These are phyloP conservation scores for Silurus aristotelis DNA, from an alignment of 2,797 vertebrate species.

Conservation along the genomic window DNA sequence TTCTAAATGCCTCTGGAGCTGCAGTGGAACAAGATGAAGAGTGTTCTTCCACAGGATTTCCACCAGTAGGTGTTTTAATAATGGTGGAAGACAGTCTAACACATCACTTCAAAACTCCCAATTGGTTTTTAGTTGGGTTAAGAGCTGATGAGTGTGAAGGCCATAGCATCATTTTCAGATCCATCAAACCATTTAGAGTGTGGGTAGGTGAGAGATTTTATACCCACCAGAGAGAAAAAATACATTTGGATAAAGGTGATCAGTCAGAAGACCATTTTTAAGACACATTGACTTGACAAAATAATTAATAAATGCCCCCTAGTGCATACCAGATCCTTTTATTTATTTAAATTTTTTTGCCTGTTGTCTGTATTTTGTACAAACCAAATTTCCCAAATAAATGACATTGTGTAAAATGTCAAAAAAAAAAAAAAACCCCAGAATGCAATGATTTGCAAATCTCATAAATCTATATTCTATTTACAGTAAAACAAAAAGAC, in stretches of 20 bases:
- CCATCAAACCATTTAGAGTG: not conserved
- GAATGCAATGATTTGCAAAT: no score
- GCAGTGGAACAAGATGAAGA: not conserved
- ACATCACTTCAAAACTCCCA: not conserved
- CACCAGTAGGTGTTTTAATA: constrained; percentile 3
- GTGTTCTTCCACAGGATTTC: not conserved
- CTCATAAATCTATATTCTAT: no score
- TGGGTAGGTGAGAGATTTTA: not conserved
- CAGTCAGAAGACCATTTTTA: not conserved
- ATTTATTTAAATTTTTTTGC: not conserved
- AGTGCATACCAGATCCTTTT: not conserved
- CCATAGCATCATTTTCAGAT: not conserved
- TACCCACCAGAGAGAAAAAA: no score
- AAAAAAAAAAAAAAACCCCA: no score
- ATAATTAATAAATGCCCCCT: not conserved
- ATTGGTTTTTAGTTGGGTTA: not conserved
- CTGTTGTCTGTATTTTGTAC: not conserved
- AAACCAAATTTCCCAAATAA: no score
- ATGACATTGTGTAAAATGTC: no score
- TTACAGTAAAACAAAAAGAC: no score
- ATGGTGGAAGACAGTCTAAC: not conserved
- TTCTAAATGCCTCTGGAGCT: not conserved
- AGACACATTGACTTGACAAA: not conserved
- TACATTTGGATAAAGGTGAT: not conserved
- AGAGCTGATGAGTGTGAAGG: not conserved